Conservation (phyloP, 92 coral and sea anemone species). For the Palythoa grandiflora region DNA sequence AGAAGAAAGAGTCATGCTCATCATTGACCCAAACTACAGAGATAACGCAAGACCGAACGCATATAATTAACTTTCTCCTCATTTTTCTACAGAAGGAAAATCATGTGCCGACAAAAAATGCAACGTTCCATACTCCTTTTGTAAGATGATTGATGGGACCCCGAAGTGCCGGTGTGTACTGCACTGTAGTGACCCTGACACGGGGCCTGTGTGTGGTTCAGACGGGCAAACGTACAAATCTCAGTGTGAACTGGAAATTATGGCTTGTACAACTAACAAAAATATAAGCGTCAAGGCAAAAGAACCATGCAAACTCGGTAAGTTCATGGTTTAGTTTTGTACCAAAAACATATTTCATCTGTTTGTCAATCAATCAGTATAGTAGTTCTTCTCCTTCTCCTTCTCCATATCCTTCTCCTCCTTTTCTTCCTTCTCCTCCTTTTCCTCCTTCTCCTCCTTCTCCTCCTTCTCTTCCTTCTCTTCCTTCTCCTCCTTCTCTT, state of each 20-base stretch:
- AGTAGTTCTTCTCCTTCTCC: no score
- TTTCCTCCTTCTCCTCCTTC: no score
- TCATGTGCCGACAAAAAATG: slow-evolving; percentile 6
- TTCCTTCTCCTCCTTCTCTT: no score
- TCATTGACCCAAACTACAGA: neutral
- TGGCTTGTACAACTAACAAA: slow-evolving; percentile 17
- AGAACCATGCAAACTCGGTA: slow-evolving; percentile 16
- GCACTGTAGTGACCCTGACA: neutral
- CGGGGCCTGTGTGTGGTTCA: slow-evolving; percentile 8
- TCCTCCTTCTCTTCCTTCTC: no score
- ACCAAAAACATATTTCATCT: neutral
- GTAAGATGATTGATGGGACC: slow-evolving; percentile 10
- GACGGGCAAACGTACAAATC: slow-evolving; percentile 37
- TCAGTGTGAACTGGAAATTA: neutral
- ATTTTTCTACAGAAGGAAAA: neutral
- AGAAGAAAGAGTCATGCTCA: neutral
- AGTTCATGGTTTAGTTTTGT: neutral
- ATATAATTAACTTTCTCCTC: neutral
- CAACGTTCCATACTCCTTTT: slow-evolving; percentile 9
- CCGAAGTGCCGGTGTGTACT: slow-evolving; percentile 13
- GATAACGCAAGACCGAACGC: neutral
- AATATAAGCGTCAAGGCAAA: neutral
- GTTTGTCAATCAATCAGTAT: neutral
- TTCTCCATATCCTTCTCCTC: no score
- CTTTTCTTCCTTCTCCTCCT: no score